A percentile compares a stretch with the other conserved stretches of the same genome.
Evolutionary conservation across 2,113 vertebrate genomes (phyloP).

Genomic region (Oxyruncus cristatus): DNA sequence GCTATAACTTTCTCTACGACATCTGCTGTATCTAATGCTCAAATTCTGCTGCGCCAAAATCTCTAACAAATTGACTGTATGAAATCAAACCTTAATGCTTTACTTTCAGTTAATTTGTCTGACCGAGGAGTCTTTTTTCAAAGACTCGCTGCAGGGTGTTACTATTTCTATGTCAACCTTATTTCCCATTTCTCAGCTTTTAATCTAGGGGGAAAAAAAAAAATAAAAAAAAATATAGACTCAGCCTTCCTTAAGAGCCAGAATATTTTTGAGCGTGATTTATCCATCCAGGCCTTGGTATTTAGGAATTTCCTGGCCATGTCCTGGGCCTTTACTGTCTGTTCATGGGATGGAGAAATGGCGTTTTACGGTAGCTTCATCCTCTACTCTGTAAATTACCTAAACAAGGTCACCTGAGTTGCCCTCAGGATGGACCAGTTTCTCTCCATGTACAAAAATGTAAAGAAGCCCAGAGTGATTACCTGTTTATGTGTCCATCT

Average conservation of each 20-base stretch:
- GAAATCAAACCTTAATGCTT: accelerated
- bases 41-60: neutral
- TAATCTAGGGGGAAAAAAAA: neutral
- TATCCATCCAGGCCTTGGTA: neutral
- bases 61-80: neutral
- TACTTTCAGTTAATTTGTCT: neutral
- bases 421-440: neutral
- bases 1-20: accelerated
- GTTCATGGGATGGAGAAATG: neutral
- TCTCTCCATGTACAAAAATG: neutral
- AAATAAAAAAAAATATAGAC: neutral
- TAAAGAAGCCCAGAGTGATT: neutral
- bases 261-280: neutral
- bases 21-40: accelerated
- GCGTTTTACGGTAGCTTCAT: neutral
- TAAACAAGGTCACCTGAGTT: neutral
- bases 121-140: neutral
- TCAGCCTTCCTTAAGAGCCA: neutral
- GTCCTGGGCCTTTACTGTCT: neutral
- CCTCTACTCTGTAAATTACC: neutral
- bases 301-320: neutral
- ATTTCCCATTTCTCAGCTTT: neutral
- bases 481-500: neutral
- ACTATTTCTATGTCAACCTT: neutral
- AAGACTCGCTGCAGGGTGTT: neutral